Base-by-base conservation (phyloP, 2,113 vertebrate genomes). In the Apaloderma vittatum region DNA sequence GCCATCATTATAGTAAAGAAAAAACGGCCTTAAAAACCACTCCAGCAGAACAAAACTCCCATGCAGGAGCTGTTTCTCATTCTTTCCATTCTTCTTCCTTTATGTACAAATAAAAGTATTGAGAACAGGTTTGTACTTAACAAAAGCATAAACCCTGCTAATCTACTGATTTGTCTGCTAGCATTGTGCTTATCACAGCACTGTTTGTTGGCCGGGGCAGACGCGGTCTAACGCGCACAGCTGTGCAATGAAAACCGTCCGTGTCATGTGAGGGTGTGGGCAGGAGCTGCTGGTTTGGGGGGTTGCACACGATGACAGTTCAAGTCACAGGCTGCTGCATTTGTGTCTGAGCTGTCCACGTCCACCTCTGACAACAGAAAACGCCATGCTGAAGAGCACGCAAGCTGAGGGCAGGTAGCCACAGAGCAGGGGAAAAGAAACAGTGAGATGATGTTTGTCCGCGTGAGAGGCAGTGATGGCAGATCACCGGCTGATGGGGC, bases 61-160 rank as follows among this genome's bases (percentile, higher is more conserved):
- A n/a, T 68, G 66, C 58, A 68, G n/a, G 49, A 72, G 49, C 27
- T 57, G 36, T n/a, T 88, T 86, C 54, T 72, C 52, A n/a, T 74
- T 61, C 26, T 45, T 72, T 57, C 6, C 3, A 7, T 71, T 78
- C 91, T 57, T n/a, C 32, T 93, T 78, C 45, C 57, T 93, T 85
- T 71, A 27, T 34, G 18, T 12, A 51, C 68, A 67, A 55, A 51
- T 23, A 65, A 46, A 46, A 61, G 45, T 58, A 75, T 8, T 37
- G 43, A 71, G 48, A 75, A 37, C 19, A 68, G 45, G 62, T 79
- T 79, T 73, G 62, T 61, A 36, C 24, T 54, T 70, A 61, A 90
- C 82, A 88, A 93, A 93, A 61, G 74, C 58, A 43, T 49, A 57
- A 94, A 82, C 54, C 54, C 70, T 32, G 71, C 82, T 90, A 54